A percentile compares a stretch with the other conserved stretches of the same genome.
These are phyloP conservation scores for Aphelinus atriplicis DNA, from an alignment of 1,140 invertebrate genomes.

Conservation along the genomic window DNA sequence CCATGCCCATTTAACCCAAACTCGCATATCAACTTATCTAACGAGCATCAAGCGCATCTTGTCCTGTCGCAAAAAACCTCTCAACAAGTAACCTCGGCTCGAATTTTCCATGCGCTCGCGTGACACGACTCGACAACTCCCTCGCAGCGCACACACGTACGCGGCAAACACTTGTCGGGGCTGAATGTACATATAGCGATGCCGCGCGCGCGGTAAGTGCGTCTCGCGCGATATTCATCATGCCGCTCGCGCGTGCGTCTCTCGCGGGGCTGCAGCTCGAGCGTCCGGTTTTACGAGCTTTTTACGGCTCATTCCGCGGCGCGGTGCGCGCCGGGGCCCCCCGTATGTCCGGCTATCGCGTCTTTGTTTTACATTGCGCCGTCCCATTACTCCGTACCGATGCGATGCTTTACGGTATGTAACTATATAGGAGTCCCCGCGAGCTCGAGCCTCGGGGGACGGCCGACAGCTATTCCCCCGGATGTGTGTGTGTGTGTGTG, in stretches of 20 bases:
- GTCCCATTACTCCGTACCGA: no score
- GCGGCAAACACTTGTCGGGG: no score
- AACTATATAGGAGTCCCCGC: background rate
- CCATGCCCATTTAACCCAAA: no score
- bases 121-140: no score
- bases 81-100: no score
- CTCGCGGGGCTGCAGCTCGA: background rate
- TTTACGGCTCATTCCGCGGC: slow-evolving; percentile 28
- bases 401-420: slow-evolving; percentile 1
- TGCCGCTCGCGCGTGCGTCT: background rate
- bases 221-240: slow-evolving; percentile 12
- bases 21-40: no score
- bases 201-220: background rate
- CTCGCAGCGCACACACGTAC: no score
- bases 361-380: slow-evolving; percentile 31
- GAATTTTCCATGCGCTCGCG: no score
- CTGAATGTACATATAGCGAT: no score
- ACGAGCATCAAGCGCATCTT: no score
- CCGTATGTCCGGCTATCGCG: slow-evolving; percentile 10
- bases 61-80: no score
- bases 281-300: slow-evolving; percentile 25
- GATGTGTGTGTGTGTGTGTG: background rate
- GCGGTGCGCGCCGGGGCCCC: background rate
- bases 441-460: background rate
- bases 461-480: slow-evolving; percentile 1